Conservation (phyloP, 2,888 invertebrate species). For the Drepana falcataria region DNA sequence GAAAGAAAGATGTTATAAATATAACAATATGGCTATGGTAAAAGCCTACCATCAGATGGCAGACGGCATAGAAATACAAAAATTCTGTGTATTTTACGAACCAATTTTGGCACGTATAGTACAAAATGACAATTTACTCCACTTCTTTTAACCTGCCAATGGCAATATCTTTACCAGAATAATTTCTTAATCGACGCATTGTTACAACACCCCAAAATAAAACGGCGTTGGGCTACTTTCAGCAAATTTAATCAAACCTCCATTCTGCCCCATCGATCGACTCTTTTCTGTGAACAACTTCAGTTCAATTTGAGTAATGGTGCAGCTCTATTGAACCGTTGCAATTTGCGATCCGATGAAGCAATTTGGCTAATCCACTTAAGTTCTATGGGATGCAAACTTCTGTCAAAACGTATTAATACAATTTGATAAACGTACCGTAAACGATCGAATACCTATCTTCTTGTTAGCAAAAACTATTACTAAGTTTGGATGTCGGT, state of each 20-base stretch:
- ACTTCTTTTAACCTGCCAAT: too few relatives aligned
- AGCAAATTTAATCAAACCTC: background rate
- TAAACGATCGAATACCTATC: background rate
- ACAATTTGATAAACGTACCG: too few relatives aligned
- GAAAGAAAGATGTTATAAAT: too few relatives aligned
- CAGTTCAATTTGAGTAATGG: constrained; percentile 22
- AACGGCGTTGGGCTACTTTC: background rate
- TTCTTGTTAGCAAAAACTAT: background rate
- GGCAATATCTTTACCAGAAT: background rate
- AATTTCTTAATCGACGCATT: background rate
- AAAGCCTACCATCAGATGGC: too few relatives aligned
- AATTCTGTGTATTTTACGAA: too few relatives aligned
- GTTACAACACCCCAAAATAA: background rate
- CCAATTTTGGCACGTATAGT: too few relatives aligned
- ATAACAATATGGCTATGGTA: too few relatives aligned
- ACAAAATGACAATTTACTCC: too few relatives aligned
- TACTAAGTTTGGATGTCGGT: too few relatives aligned
- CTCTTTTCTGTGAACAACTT: background rate
- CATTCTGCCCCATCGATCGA: background rate
- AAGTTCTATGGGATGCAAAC: background rate
- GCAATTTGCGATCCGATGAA: background rate
- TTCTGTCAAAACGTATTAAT: background rate
- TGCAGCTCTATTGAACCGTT: constrained; percentile 17
- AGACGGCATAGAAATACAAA: too few relatives aligned
- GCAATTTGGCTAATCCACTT: background rate